Evolutionary conservation across 2,888 invertebrate species (phyloP), one percentile per base, ranked within the genome.

Genomic region (Drepana falcataria): DNA sequence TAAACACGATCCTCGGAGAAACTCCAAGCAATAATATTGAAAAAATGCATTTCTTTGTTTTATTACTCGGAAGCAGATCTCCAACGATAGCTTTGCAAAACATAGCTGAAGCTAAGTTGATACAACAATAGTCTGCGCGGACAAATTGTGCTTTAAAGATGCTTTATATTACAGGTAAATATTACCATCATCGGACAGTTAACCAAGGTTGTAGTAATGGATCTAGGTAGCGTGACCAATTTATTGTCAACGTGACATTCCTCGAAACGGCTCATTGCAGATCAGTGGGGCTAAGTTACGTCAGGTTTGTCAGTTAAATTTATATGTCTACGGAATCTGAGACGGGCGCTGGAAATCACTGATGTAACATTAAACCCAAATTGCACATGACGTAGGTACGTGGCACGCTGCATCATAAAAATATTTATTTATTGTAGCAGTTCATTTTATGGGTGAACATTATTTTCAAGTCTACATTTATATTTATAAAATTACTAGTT

Each of bases 211-310:
- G 40, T 3, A 21, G 21, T 21, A 21, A 70, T 62, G 65, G 75
- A 69, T 67, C 63, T 60, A 65, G 64, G 59, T 59, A 69, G 65
- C 72, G 64, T 73, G 71, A 71, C 69, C 60, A 59, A 58, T 60
- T 66, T 64, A 79, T 78, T 79, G 77, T 78, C 60, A 61, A 63
- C 56, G 58, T 65, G 65, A 65, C 6, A 66, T 84, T 83, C 74
- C 65, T 77, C 73, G 79, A 79, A 80, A 72, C 70, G 73, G 64
- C 65, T 75, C 71, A 69, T 73, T 75, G 74, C 69, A 63, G 71
- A 70, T 69, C 77, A 75, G 64, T 73, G 71, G 73, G 69, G 75
- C 75, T 64, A 68, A 70, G 60, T 70, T 70, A 71, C 65, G 65
- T 71, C 63, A 69, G 55, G 59, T 56, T 60, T 60, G 37, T 3